phyloP scores from a whole-genome alignment of 2,797 vertebrate species.

The Agapornis canus region DNA sequence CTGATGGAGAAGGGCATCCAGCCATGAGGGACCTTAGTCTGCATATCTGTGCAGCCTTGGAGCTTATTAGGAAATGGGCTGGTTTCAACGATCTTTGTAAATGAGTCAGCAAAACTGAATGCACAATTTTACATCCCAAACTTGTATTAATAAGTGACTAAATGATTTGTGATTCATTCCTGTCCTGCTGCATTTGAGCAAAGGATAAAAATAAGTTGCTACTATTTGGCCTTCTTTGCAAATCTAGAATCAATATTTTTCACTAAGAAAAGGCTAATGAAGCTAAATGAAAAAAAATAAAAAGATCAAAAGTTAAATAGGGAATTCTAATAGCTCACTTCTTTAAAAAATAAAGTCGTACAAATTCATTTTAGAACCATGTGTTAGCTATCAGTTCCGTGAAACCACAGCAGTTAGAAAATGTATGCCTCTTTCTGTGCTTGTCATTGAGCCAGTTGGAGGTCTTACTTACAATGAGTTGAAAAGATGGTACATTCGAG shows the following conservation, averaged over 20 bases:
- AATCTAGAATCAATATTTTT: conserved; percentile 34
- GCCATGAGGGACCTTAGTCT: not conserved
- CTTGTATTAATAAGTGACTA: not conserved
- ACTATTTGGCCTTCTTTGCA: not conserved
- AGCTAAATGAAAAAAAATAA: not conserved
- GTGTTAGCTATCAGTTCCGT: not conserved
- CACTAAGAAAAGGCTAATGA: not conserved
- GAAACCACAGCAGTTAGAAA: not conserved
- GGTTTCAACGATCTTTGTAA: not conserved
- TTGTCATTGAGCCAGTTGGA: not conserved
- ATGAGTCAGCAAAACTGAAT: not conserved
- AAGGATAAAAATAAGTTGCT: not conserved
- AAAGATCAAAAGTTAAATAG: not conserved
- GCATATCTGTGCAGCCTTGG: not conserved
- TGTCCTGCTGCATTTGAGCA: not conserved
- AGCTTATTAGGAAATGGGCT: not conserved
- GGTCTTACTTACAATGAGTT: not conserved
- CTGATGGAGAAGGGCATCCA: not conserved
- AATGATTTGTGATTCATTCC: conserved; percentile 15
- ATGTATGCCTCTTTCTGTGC: not conserved
- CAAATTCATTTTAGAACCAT: not conserved
- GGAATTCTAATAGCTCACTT: not conserved
- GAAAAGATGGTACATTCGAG: conserved; percentile 11
- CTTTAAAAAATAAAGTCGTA: not conserved
- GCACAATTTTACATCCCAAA: not conserved